Evolutionary conservation across 2,797 vertebrate genomes (phyloP).

Genomic region (Peromyscus eremicus): DNA sequence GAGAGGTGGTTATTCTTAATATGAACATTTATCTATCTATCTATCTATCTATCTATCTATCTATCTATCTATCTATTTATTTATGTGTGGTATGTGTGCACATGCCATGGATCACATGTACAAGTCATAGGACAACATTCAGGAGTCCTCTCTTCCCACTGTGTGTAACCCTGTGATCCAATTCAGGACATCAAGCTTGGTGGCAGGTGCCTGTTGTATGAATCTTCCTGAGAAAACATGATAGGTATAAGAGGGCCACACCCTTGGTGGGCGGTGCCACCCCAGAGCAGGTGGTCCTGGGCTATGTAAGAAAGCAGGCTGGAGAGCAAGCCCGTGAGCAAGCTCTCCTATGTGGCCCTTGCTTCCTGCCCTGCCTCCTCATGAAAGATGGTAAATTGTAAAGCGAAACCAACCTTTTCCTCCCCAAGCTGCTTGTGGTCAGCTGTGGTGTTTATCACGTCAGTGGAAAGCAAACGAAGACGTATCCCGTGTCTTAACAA

Average conservation of each 20-base stretch:
- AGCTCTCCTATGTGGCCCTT: not conserved
- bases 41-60: too few relatives aligned
- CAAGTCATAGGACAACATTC: not conserved
- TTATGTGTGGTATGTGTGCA: not conserved
- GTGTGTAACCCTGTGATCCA: too few relatives aligned
- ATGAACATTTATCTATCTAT: too few relatives aligned
- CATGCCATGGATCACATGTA: not conserved
- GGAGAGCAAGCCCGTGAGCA: not conserved
- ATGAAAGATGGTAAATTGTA: not conserved
- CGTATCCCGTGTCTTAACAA: not conserved
- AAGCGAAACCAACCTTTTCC: not conserved
- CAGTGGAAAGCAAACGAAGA: not conserved
- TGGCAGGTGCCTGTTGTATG: not conserved
- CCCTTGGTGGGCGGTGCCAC: rapidly evolving
- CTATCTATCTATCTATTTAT: too few relatives aligned
- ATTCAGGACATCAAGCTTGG: not conserved
- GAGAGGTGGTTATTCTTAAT: too few relatives aligned
- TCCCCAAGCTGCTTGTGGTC: not conserved
- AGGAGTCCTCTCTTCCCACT: not conserved
- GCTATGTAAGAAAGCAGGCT: too few relatives aligned
- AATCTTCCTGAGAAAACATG: not conserved
- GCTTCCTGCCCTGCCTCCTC: not conserved
- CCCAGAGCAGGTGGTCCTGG: too few relatives aligned
- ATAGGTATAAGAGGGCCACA: not conserved
- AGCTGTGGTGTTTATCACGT: not conserved